Evolutionary conservation across 2,888 invertebrate genomes (phyloP), one percentile per base, ranked within the genome.

Genomic region (Pseudoips prasinana): DNA sequence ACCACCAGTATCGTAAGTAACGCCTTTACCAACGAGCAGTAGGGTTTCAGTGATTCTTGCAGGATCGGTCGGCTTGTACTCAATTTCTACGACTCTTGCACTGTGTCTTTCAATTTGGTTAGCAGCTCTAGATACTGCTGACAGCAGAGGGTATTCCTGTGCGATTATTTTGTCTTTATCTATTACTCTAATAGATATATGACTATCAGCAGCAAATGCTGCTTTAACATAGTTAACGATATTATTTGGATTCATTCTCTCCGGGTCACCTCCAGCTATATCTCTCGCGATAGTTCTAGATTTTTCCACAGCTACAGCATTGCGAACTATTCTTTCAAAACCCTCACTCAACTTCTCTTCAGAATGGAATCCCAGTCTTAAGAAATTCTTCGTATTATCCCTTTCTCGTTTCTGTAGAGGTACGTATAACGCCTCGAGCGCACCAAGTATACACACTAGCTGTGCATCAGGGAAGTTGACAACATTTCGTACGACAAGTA

Each of bases 11-110:
- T 94, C 94, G 47, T 93, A 94, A 1, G 94, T 94, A 1, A 97
- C 96, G 22, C 96, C 97, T 90, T 97, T 97, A 7, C 97, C 97
- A 7, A 97, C 95, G 1, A 97, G 70, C 71, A 95, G 90, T 1
- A 96, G 63, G 0, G 96, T 96, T 59, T 94, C 92, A 7, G 89
- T 86, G 0, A 92, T 79, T 14, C 90, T 67, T 0, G 61, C 53
- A 0, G 55, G 58, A 29, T 90, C 88, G 0, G 85, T 73, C 0
- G 92, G 91, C 11, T 82, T 90, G 72, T 96, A 96, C 22, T 92
- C 93, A 32, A 96, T 73, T 56, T 83, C 77, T 0, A 87, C 66
- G 0, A 88, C 62, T 42, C 95, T 90, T 0, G 95, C 95, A 39
- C 86, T 89, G 48, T 93, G 92, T 25, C 92, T 86, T 0, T 90